Evolutionary conservation across 1,140 invertebrate genomes (phyloP), one percentile per base, ranked within the genome.

Genomic region (Drosophila subpulchrella): DNA sequence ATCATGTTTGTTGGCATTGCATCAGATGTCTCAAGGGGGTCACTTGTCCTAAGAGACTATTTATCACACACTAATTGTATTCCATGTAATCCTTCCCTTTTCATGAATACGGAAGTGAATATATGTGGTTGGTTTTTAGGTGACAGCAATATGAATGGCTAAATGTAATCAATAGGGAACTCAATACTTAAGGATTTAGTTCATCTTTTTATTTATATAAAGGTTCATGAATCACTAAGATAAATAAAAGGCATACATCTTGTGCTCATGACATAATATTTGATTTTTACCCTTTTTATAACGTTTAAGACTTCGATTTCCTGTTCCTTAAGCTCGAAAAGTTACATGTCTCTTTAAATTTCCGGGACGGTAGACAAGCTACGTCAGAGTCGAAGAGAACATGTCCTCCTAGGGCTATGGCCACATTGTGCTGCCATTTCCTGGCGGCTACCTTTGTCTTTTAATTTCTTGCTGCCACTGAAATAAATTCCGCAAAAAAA

Each of bases 401-500:
- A 54, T 47, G 48, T 53, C 68, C 46, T 63, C 58, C 71, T 34
- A 8, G 13, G 50, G 38, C 36, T 61, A 62, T 27, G 41, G 27
- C 51, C 48, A 66, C 60, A 75, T 58, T 75, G 72, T 59, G 39
- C 42, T 66, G 20, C 30, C 41, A 51, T 24, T 59, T 56, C 60
- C 65, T 63, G 39, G 53, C n/a, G 56, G 60, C 46, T 60, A 56
- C 51, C 68, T 70, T 62, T 62, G 72, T 74, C 57, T 70, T 61
- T 54, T 42, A 50, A 60, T 53, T 63, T 51, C 34, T 32, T 12
- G 55, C 48, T 58, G 61, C 47, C 32, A 59, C 41, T n/a, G 48
- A 58, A 75, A 78, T 56, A 44, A 41, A 47, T 75, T 63, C 68
- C 13, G 10, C 30, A 15, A 30, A 41, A 51, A 70, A 62, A 39